Evolutionary conservation across 2,888 invertebrate species (phyloP), one percentile per base, ranked within the genome.

Genomic region (Caenorhabditis virilis): DNA sequence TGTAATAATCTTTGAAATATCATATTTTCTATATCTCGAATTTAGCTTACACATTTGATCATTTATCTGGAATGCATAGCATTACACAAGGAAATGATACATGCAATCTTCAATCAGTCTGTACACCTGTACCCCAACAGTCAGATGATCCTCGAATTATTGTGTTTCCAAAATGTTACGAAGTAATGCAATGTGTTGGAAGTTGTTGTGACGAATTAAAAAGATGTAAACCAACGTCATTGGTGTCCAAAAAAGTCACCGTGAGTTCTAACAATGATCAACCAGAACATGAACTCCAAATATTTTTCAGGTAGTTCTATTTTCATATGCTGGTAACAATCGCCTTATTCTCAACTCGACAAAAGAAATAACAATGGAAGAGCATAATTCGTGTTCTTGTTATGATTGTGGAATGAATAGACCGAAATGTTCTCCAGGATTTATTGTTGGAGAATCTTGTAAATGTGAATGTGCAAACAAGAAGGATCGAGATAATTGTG

Each of bases 311-410:
- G 57, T 72, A 11, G 66, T 67, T 3, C 63, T 66, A 36, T 42
- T 74, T 13, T 38, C 59, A 0, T 74, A 74, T 43, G 59, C 70
- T 18, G 74, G 74, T 50, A 66, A 71, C 39, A 61, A 62, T 15
- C 57, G 69, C 1, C 70, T 74, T 46, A 74, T 67, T 59, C 46
- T 74, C 38, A 69, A 72, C 33, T 56, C 58, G 46, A 74, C 72
- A 0, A 55, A 60, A 46, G 70, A 72, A 43, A 74, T 74, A 26
- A 66, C 68, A 0, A 72, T 74, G 72, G 74, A 72, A 48, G 72
- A 72, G 36, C 74, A 74, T 50, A 68, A 65, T 0, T 68, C 69
- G n/a, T 74, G 74, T 53, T 68, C 68, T 15, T 74, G 74, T 35
- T 61, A 62, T 22, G 63, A 70, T 39, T 74, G 74, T 48, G 63